Conservation (phyloP, 2,113 vertebrate species). For the Corvus hawaiiensis region DNA sequence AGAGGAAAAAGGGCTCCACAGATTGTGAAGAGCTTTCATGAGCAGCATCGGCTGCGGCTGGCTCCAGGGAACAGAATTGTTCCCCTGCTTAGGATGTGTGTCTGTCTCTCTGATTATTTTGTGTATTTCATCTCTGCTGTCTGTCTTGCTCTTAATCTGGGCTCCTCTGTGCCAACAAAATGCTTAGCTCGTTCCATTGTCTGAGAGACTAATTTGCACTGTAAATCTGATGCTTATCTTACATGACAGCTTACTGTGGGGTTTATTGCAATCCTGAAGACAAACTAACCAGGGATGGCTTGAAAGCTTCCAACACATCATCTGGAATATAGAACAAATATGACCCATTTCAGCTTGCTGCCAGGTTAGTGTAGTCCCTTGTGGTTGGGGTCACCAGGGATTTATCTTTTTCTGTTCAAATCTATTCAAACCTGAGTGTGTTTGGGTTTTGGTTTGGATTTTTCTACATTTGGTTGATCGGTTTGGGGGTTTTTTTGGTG, state of each 20-base stretch:
- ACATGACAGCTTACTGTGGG: constrained; percentile 62
- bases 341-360: not conserved
- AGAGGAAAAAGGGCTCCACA: not conserved
- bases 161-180: constrained; percentile 51
- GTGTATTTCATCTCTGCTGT: constrained; percentile 53
- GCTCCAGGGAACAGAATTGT: constrained; percentile 16
- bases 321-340: not conserved
- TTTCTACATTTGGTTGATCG: not conserved
- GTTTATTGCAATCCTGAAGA: constrained; percentile 58
- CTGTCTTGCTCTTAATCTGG: constrained; percentile 57
- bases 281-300: constrained; percentile 9
- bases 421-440: not conserved
- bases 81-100: not conserved
- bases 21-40: constrained; percentile 9
- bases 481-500: accelerated
- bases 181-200: constrained; percentile 62
- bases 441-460: accelerated
- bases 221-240: constrained; percentile 71
- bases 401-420: not conserved
- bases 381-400: not conserved
- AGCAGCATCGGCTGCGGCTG: not conserved
- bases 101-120: constrained; percentile 59
- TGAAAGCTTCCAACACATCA: not conserved
- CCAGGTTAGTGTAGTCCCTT: not conserved
- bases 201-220: constrained; percentile 66